Evolutionary conservation across 2,797 vertebrate genomes (phyloP).

Genomic region (Brotula barbata): DNA sequence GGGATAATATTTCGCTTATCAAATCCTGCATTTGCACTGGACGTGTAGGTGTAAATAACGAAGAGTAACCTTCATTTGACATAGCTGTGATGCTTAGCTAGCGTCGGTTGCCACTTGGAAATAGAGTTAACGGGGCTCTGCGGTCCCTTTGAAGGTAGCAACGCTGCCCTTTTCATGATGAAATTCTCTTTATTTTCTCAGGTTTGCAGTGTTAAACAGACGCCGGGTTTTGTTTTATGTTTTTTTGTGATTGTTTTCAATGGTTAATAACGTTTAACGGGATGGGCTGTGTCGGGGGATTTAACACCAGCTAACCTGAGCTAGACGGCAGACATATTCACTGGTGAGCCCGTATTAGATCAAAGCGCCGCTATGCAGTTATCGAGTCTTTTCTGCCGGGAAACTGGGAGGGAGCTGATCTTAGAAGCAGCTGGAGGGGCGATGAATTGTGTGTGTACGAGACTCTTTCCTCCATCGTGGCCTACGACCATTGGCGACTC

Average conservation of each 20-base stretch:
- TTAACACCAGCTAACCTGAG: slow-evolving; percentile 8
- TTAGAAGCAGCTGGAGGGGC: background rate
- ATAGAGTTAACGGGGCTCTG: slow-evolving; percentile 31
- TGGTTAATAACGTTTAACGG: background rate
- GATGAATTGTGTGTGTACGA: background rate
- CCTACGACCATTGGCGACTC: slow-evolving; percentile 36
- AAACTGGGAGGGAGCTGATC: background rate
- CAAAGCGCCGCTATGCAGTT: slow-evolving; percentile 3
- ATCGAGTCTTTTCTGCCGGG: slow-evolving; percentile 10
- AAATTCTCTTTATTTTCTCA: background rate
- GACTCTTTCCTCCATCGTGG: background rate
- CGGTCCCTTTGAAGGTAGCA: slow-evolving; percentile 30
- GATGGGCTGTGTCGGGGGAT: background rate
- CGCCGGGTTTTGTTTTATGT: background rate
- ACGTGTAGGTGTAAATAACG: slow-evolving; percentile 39
- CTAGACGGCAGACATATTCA: slow-evolving; percentile 2
- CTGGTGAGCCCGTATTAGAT: slow-evolving; percentile 23
- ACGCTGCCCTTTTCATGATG: background rate
- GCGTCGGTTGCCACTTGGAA: slow-evolving; percentile 34
- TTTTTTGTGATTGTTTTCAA: background rate
- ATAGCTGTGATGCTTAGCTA: slow-evolving; percentile 75
- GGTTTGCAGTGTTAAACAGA: background rate
- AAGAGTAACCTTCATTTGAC: slow-evolving; percentile 84
- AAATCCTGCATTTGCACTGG: slow-evolving; percentile 3
- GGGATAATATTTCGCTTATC: background rate